phyloP scores from a whole-genome alignment of 2,797 vertebrate genomes.

The Chiroxiphia lanceolata region DNA sequence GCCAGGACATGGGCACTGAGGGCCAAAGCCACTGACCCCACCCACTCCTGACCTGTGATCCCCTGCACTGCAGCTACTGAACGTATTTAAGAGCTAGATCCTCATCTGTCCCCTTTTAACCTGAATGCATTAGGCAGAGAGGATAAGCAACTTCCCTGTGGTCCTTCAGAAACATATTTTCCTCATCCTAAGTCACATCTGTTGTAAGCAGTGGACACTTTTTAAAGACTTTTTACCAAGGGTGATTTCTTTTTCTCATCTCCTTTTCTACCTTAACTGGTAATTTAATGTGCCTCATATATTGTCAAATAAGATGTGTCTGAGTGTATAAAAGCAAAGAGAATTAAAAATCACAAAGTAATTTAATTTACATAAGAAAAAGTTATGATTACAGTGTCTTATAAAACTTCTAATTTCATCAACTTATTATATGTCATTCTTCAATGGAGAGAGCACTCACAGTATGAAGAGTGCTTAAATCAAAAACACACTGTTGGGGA shows the following conservation, averaged over 20 bases:
- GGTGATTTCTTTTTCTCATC: not conserved
- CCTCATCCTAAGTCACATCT: not conserved
- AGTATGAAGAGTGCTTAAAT: conserved; percentile 49
- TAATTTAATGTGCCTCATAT: not conserved
- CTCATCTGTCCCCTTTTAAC: not conserved
- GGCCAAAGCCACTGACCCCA: rapidly evolving
- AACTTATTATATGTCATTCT: conserved; percentile 15
- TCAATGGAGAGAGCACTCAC: conserved; percentile 9
- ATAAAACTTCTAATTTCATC: conserved; percentile 41
- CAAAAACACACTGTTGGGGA: conserved; percentile 22
- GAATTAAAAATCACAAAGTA: not conserved
- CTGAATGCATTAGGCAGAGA: not conserved
- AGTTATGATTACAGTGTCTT: not conserved
- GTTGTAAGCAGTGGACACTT: not conserved
- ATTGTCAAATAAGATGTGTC: not conserved
- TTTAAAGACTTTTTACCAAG: not conserved
- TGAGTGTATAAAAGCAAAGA: not conserved
- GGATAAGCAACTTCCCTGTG: rapidly evolving
- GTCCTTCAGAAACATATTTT: not conserved
- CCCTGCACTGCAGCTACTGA: rapidly evolving
- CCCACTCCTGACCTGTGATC: rapidly evolving
- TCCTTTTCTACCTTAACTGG: not conserved
- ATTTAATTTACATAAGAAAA: conserved; percentile 18
- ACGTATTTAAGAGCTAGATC: not conserved
- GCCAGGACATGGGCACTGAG: rapidly evolving